Percentiles rank a stretch among this genome's conserved stretches.
phyloP scores from a whole-genome alignment of 2,888 invertebrate genomes.

The Sialis fuliginosa region DNA sequence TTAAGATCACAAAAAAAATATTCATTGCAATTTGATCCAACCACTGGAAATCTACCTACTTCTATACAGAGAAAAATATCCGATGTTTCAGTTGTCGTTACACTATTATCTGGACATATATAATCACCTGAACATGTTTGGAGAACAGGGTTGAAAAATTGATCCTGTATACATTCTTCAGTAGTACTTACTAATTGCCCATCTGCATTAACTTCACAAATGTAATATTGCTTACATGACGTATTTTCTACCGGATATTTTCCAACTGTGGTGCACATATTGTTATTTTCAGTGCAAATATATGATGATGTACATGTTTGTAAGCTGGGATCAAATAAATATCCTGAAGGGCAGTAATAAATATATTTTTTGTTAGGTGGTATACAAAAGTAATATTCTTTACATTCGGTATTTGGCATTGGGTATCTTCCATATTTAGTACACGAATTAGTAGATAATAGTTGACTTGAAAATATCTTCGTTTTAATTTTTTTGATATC shows the following conservation, averaged over 20 bases:
- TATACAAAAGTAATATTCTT: too few relatives aligned
- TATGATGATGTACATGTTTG: slow-evolving; percentile 9
- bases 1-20: slow-evolving; percentile 1
- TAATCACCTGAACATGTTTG: slow-evolving; percentile 8
- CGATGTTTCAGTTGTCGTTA: slow-evolving; percentile 1
- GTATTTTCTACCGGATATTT: neutral
- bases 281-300: neutral
- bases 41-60: neutral
- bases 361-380: neutral
- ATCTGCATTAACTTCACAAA: neutral
- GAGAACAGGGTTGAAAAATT: neutral
- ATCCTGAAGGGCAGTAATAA: slow-evolving; percentile 8
- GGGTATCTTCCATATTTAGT: too few relatives aligned
- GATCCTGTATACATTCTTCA: neutral
- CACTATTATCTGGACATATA: neutral
- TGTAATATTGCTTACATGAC: neutral
- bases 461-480: too few relatives aligned
- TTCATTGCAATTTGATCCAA: neutral
- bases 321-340: slow-evolving; percentile 9
- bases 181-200: neutral
- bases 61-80: slow-evolving; percentile 1
- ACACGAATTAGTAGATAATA: too few relatives aligned
- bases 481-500: too few relatives aligned
- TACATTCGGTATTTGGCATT: too few relatives aligned
- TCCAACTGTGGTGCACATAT: neutral